Base-by-base conservation (phyloP, 2,888 invertebrate species). In the Piscicola geometra region DNA sequence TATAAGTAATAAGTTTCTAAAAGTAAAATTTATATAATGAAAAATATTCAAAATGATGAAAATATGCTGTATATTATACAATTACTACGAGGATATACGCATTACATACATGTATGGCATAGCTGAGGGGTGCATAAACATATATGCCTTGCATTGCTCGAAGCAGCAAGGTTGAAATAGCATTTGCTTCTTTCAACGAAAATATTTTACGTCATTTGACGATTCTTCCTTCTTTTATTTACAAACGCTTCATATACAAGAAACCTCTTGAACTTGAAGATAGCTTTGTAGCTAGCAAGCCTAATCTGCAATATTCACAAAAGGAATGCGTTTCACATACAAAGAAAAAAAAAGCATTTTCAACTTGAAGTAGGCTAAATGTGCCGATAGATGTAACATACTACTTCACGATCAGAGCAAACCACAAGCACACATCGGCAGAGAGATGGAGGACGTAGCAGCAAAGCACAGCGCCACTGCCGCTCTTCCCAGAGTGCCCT, bases 111-210 rank as follows among this genome's bases (percentile, higher is more conserved):
- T 56, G n/a, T 56, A 56, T 25, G 12, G 60, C 60, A 25, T 25
- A 56, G 60, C 60, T 56, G 25, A 56, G 5, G 60, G 15, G n/a
- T 56, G 25, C 60, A 56, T 56, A 25, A 25, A 56, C n/a, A 56
- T 56, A 56, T 41, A 56, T 56, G 60, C 60, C 25, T 56, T 56
- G 60, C 60, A 56, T 56, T 56, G 60, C 60, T 56, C n/a, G 60
- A n/a, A 56, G 60, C 60, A 56, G 60, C 60, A 56, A n/a, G 60
- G 60, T 56, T 56, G 60, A 56, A 56, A 56, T 56, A 56, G 60
- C 60, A 25, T 56, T 56, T 5, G 60, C 60, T 56, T 56, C 60
- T 56, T 56, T 56, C 60, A 56, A 56, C 60, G 60, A 56, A 56
- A 56, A 56, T 25, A 15, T 41, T 41, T 15, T 41, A 5, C 60